Conservation (phyloP, 2,113 vertebrate genomes). For the Clupea harengus region DNA sequence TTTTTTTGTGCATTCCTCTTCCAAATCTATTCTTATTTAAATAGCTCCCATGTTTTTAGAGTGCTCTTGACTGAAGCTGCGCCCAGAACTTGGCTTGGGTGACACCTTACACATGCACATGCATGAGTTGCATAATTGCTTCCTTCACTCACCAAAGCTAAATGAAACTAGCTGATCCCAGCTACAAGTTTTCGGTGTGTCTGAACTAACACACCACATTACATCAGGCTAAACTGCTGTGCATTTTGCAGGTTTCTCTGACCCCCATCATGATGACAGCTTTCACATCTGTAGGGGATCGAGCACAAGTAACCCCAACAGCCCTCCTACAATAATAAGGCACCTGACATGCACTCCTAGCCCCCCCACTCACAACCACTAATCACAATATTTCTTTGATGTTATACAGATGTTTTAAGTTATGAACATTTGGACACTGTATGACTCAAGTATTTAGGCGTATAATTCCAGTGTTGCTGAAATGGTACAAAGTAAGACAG, state of each 20-base stretch:
- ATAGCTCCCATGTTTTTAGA: background rate
- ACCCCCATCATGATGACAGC: background rate
- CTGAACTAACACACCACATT: background rate
- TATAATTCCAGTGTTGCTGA: background rate
- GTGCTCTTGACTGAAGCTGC: background rate
- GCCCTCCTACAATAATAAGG: slow-evolving; percentile 27
- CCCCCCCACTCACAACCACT: slow-evolving; percentile 9
- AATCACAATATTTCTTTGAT: slow-evolving; percentile 30
- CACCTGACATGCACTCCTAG: slow-evolving; percentile 39
- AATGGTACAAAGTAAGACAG: background rate
- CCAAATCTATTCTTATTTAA: background rate
- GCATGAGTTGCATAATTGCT: background rate
- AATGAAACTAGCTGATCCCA: background rate
- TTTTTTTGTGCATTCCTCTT: background rate
- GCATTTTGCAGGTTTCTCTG: background rate
- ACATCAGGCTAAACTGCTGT: background rate
- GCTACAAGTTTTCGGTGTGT: background rate
- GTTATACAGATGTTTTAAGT: slow-evolving; percentile 42
- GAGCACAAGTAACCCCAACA: slow-evolving; percentile 62
- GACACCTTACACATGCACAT: background rate
- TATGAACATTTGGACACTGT: background rate
- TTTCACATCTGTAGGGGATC: slow-evolving; percentile 42
- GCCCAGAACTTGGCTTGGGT: background rate
- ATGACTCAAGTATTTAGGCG: background rate
- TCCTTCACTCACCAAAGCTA: background rate